Evolutionary conservation across 2,113 vertebrate genomes (phyloP).

Genomic region (Dissostichus mawsoni): DNA sequence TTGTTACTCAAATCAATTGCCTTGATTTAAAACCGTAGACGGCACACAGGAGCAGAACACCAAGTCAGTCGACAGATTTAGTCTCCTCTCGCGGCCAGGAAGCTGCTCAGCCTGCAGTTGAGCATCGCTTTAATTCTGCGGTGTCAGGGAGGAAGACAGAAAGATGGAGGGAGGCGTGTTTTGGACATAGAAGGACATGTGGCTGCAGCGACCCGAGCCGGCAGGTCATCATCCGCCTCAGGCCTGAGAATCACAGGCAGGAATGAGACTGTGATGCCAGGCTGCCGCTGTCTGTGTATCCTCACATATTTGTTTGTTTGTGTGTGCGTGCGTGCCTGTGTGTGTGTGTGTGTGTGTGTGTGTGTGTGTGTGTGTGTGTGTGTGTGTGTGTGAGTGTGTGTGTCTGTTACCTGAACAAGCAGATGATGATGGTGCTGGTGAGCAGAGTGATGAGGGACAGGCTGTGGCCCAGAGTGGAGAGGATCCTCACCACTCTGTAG

Average conservation of each 20-base stretch:
- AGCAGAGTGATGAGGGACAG: conserved; percentile 93
- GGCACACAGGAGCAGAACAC: not conserved
- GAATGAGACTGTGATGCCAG: conserved; percentile 53
- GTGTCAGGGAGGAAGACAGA: conserved; percentile 11
- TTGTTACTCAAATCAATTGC: too few species aligned
- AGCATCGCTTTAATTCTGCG: conserved; percentile 9
- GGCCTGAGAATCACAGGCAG: conserved; percentile 42
- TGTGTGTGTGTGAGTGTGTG: conserved; percentile 1
- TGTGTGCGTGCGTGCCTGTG: too few species aligned
- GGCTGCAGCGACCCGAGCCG: conserved; percentile 33
- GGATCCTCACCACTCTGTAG: conserved; percentile 90
- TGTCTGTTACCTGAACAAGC: conserved; percentile 89
- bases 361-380: not conserved
- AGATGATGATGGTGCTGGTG: conserved; percentile 92
- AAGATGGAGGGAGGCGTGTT: conserved; percentile 22
- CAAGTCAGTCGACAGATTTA: not conserved
- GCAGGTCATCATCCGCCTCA: conserved; percentile 45
- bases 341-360: not conserved
- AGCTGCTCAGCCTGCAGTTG: conserved; percentile 11
- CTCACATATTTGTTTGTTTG: not conserved
- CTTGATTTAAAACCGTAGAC: too few species aligned
- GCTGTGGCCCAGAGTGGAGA: conserved; percentile 96
- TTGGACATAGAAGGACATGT: conserved; percentile 53
- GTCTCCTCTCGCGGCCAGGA: not conserved
- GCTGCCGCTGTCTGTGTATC: conserved; percentile 25